Conservation (phyloP, 2,113 vertebrate genomes). For the Oryzias celebensis region DNA sequence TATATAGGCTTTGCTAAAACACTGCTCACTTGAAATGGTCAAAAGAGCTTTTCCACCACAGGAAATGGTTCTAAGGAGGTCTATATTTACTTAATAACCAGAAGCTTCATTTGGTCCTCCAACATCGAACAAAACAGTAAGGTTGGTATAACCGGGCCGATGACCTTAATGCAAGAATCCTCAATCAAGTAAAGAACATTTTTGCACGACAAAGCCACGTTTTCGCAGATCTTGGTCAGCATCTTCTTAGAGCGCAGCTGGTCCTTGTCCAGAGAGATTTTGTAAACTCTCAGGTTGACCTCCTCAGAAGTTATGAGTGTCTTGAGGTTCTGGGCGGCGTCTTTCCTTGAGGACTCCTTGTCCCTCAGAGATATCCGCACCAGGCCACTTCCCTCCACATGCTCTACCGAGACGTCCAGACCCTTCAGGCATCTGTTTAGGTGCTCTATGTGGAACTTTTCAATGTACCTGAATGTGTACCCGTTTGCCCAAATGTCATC, state of each 20-base stretch:
- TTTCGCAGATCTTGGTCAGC: constrained; percentile 18
- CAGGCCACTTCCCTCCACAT: neutral
- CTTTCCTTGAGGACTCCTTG: neutral
- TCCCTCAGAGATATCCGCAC: constrained; percentile 3
- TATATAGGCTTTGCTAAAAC: neutral
- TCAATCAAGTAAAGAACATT: constrained; percentile 11
- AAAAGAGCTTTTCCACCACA: no score
- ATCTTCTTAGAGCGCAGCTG: neutral
- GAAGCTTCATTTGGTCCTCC: neutral
- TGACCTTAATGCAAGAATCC: constrained; percentile 25
- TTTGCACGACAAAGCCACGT: accelerated
- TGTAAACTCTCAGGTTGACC: constrained; percentile 12
- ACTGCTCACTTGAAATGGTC: neutral
- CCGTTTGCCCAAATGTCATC: constrained; percentile 38
- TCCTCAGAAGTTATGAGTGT: neutral
- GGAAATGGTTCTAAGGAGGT: no score
- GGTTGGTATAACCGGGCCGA: neutral
- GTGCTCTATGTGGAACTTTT: constrained; percentile 2
- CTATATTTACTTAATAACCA: no score
- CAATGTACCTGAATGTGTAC: constrained; percentile 32
- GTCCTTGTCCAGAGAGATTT: neutral
- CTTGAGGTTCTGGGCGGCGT: constrained; percentile 5
- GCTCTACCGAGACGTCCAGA: neutral
- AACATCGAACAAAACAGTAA: constrained; percentile 4
- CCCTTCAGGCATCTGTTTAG: constrained; percentile 10